Base-by-base conservation (phyloP, 2,113 vertebrate species). In the Oreochromis aureus region DNA sequence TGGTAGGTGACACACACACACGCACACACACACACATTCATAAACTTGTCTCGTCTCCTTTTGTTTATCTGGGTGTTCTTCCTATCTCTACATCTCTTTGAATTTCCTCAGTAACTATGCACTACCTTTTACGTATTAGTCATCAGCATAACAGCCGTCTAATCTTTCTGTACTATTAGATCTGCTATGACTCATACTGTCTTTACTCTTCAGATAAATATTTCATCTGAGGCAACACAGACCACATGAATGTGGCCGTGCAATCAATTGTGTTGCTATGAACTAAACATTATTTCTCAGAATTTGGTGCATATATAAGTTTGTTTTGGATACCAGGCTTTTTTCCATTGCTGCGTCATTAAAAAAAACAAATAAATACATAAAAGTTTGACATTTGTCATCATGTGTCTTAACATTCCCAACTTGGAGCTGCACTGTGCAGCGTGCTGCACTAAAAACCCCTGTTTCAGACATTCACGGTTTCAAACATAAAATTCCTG, bases 81-180 rank as follows among this genome's bases (percentile, higher is more conserved):
- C 39, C 13, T 88, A 39, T 36, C 34, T 61, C 16, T 73, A 73
- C 71, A 78, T 78, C 46, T 53, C 10, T 78, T 78, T 78, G 73
- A 53, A 78, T 78, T 78, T 78, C 46, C 46, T n/a, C 46, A 78
- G 27, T 78, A 78, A 78, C 73, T 78, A 78, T 53, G 84, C 8
- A 24, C 89, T 89, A 86, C 51, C 86, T 69, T 69, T 86, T 55
- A 83, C 51, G 22, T 89, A 48, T 85, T 89, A 87, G 86, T 89
- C 91, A 89, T 83, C 76, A 41, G 54, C 24, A 16, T n/a, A 82
- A 87, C 88, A 90, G 61, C 59, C 69, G 73, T 78, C 46, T 53
- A 53, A 78, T 78, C 80, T 58, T 34, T 82, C 30, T 73, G 34
- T 4, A 2, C 39, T 44, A 46, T 34, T 86, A 39, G 44, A 63